Evolutionary conservation across 2,797 vertebrate species (phyloP).

Genomic region (Molossus alvarezi): DNA sequence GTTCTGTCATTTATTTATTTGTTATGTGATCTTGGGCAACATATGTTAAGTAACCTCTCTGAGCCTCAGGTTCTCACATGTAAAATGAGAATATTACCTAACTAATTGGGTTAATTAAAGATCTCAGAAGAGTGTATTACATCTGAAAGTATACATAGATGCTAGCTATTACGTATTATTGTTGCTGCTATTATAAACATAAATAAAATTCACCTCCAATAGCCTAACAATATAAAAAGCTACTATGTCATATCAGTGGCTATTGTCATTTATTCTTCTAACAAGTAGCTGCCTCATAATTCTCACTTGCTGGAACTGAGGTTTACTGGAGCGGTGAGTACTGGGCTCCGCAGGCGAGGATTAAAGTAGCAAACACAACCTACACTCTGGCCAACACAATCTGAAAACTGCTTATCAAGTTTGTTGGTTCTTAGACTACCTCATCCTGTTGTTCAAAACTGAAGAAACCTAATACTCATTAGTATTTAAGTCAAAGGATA

Average conservation of each 20-base stretch:
- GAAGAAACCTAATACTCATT: not conserved
- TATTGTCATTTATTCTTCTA: conserved; percentile 23
- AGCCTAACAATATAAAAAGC: not conserved
- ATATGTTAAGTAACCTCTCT: not conserved
- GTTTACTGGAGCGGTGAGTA: not conserved
- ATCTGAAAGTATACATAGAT: not conserved
- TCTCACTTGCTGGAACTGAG: not conserved
- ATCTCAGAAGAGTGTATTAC: conserved; percentile 14
- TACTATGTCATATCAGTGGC: not conserved
- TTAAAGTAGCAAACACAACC: not conserved
- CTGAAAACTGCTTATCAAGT: not conserved
- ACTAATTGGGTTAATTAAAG: not conserved
- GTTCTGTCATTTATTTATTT: not conserved
- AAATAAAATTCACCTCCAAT: conserved; percentile 33
- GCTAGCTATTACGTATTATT: not conserved
- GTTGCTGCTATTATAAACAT: conserved; percentile 18
- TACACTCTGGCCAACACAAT: not conserved
- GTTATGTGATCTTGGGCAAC: conserved; percentile 4
- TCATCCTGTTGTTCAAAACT: not conserved
- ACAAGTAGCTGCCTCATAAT: conserved; percentile 1
- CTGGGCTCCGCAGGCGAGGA: not conserved
- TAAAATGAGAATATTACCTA: conserved; percentile 10
- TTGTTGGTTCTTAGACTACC: not conserved
- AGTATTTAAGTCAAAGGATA: conserved; percentile 53
- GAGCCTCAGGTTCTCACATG: not conserved